Conservation (phyloP, 2,888 invertebrate genomes). For the Chironomus riparius region DNA sequence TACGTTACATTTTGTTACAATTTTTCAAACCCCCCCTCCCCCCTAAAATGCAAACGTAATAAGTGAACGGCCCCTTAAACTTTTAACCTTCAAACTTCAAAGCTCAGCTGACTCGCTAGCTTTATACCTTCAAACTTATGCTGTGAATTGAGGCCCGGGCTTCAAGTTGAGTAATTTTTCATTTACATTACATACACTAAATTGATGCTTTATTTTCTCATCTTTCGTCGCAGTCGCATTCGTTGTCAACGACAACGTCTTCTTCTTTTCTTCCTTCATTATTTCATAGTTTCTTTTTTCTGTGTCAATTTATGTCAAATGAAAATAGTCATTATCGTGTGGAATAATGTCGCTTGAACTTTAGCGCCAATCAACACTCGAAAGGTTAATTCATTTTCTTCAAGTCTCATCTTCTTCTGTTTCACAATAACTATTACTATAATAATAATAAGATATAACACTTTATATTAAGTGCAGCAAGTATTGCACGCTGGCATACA, state of each 20-base stretch:
- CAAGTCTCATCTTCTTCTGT: not conserved
- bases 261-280: not conserved
- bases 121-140: no score
- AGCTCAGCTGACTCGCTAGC: no score
- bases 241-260: not conserved
- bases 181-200: not conserved
- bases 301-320: conserved; percentile 23
- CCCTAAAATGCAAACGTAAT: no score
- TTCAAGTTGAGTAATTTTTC: conserved; percentile 22
- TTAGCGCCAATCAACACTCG: not conserved
- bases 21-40: no score
- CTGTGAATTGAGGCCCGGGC: not conserved
- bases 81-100: no score
- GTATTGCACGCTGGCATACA: no score
- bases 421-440: not conserved
- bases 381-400: conserved; percentile 20
- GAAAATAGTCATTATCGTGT: conserved; percentile 18
- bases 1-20: no score
- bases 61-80: no score
- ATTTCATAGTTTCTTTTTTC: not conserved
- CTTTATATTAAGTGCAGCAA: no score
- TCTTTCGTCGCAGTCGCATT: not conserved
- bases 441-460: no score
- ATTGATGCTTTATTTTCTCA: not conserved
- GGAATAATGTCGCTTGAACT: conserved; percentile 21